Percentiles rank a stretch among this genome's conserved stretches.
phyloP scores from a whole-genome alignment of 2,888 invertebrate species.

The Aproaerema taeniolella region DNA sequence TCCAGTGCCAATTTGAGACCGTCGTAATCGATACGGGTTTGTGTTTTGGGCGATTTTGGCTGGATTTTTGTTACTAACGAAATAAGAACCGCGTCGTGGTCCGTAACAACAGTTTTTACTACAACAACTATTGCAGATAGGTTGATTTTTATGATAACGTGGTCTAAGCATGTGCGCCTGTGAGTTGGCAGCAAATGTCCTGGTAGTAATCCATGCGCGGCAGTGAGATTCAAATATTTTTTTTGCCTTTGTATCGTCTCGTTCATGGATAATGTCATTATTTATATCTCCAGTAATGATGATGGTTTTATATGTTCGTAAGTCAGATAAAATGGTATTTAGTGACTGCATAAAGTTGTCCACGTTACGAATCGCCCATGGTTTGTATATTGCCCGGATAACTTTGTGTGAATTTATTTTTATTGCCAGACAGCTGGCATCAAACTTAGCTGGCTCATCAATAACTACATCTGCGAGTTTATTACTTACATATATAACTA shows the following conservation, averaged over 20 bases:
- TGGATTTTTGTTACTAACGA: not conserved
- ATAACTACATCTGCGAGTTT: not conserved
- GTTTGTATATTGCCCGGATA: slow-evolving; percentile 18
- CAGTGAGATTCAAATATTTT: slow-evolving; percentile 14
- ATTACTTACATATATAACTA: slow-evolving; percentile 14
- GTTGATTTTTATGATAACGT: slow-evolving; percentile 12
- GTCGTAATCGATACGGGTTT: not conserved
- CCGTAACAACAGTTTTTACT: not conserved
- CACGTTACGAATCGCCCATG: slow-evolving; percentile 16
- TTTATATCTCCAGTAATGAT: slow-evolving; percentile 20
- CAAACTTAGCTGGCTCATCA: slow-evolving; percentile 6
- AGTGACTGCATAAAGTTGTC: slow-evolving; percentile 14
- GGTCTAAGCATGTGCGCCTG: slow-evolving; percentile 13
- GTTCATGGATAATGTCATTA: slow-evolving; percentile 12
- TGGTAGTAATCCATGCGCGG: slow-evolving; percentile 14
- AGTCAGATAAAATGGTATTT: slow-evolving; percentile 12
- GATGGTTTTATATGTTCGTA: slow-evolving; percentile 12
- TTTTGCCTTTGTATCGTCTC: slow-evolving; percentile 3
- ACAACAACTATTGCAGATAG: not conserved
- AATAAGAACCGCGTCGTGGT: not conserved
- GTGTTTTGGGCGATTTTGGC: not conserved
- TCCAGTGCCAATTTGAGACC: not conserved
- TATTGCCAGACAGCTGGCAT: slow-evolving; percentile 14
- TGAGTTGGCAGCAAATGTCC: slow-evolving; percentile 11
- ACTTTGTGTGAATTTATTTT: slow-evolving; percentile 8